These are phyloP conservation scores for Smutsia gigantea DNA, from an alignment of 2,797 vertebrate species.

Conservation along the genomic window DNA sequence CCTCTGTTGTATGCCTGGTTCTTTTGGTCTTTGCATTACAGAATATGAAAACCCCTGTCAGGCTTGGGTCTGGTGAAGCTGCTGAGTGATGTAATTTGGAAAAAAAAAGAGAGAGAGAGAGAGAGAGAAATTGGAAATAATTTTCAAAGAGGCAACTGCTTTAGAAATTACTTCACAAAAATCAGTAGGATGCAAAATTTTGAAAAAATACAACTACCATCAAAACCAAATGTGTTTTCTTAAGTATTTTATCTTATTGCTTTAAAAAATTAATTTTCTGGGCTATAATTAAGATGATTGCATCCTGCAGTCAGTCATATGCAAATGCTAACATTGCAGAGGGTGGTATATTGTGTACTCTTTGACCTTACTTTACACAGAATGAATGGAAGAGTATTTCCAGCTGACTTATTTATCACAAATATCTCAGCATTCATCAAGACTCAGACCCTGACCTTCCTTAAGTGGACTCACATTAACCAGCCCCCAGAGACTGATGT, in stretches of 20 bases:
- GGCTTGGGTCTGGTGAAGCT: background rate
- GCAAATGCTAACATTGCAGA: background rate
- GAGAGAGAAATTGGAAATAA: background rate
- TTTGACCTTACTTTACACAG: background rate
- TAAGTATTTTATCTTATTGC: background rate
- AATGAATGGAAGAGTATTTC: background rate
- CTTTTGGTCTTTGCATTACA: background rate
- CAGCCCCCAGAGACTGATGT: background rate
- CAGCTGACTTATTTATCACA: background rate
- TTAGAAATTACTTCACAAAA: slow-evolving; percentile 53
- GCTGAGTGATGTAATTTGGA: background rate
- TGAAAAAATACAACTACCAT: background rate
- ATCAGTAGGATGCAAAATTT: slow-evolving; percentile 9
- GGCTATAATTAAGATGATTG: background rate
- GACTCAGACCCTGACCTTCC: background rate
- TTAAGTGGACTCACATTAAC: background rate
- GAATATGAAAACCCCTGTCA: background rate
- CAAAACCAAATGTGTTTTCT: background rate
- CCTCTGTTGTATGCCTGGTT: background rate
- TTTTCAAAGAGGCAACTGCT: slow-evolving; percentile 3
- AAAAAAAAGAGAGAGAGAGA: background rate
- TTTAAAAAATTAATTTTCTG: background rate
- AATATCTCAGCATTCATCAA: background rate
- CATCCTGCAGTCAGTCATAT: background rate
- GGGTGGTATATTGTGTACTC: background rate